Percentiles rank a stretch among this genome's conserved stretches.
Evolutionary conservation across 2,113 vertebrate species (phyloP).

Genomic region (Aphyosemion australe): DNA sequence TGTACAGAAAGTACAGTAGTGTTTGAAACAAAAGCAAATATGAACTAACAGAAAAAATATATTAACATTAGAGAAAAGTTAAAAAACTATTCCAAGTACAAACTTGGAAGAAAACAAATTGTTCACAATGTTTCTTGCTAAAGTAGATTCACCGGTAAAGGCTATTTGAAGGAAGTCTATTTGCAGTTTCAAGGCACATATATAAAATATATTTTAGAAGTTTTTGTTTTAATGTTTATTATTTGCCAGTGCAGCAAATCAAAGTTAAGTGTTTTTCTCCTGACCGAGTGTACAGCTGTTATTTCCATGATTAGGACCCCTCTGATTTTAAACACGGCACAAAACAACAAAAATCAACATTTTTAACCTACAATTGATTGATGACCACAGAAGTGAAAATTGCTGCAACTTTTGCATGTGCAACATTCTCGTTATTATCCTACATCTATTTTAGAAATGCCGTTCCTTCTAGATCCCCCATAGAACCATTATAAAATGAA

Average conservation of each 20-base stretch:
- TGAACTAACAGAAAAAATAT: no score
- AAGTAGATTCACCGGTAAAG: not conserved
- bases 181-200: not conserved
- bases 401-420: not conserved
- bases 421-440: not conserved
- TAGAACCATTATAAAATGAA: conserved; percentile 1
- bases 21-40: no score
- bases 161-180: not conserved
- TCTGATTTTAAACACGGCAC: conserved; percentile 8
- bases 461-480: not conserved
- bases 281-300: not conserved
- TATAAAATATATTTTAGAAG: not conserved
- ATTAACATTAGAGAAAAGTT: no score
- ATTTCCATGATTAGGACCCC: conserved; percentile 15
- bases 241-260: conserved; percentile 2
- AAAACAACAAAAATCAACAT: conserved; percentile 14
- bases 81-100: no score
- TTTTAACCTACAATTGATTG: not conserved
- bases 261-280: conserved; percentile 8
- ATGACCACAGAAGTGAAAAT: conserved; percentile 14
- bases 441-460: not conserved
- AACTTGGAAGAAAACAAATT: no score
- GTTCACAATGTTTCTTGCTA: not conserved
- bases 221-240: conserved; percentile 10
- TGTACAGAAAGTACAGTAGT: no score